A percentile compares a stretch with the other conserved stretches of the same genome.
phyloP scores from a whole-genome alignment of 1,140 invertebrate species.

The Tetranychus urticae region DNA sequence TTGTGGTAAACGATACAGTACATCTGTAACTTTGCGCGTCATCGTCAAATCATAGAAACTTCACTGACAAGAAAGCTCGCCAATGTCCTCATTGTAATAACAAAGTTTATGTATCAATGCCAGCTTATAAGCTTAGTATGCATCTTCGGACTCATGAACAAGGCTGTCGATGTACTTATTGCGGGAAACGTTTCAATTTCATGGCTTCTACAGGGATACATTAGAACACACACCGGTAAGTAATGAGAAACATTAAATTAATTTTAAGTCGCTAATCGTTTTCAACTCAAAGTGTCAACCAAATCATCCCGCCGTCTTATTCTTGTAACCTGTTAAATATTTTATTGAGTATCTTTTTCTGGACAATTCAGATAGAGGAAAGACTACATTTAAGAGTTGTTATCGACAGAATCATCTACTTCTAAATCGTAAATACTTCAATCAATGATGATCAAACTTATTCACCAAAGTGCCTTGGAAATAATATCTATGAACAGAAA shows the following conservation, averaged over 20 bases:
- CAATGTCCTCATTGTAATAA: slow-evolving; percentile 20
- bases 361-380: too few relatives aligned
- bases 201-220: slow-evolving; percentile 80
- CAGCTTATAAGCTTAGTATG: slow-evolving; percentile 57
- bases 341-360: too few relatives aligned
- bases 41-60: slow-evolving; percentile 79
- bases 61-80: slow-evolving; percentile 45
- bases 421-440: too few relatives aligned
- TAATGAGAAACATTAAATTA: slow-evolving; percentile 14
- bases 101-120: slow-evolving; percentile 65
- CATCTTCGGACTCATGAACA: slow-evolving; percentile 83
- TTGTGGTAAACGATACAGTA: slow-evolving; percentile 85
- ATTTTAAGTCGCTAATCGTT: too few relatives aligned
- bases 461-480: too few relatives aligned
- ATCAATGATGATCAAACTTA: too few relatives aligned
- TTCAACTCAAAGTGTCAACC: too few relatives aligned
- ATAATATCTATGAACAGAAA: too few relatives aligned
- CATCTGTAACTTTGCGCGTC: slow-evolving; percentile 83
- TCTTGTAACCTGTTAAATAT: too few relatives aligned
- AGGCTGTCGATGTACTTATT: slow-evolving; percentile 61
- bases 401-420: too few relatives aligned
- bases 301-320: too few relatives aligned
- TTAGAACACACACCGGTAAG: slow-evolving; percentile 49
- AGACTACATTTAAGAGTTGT: too few relatives aligned
- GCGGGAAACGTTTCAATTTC: slow-evolving; percentile 76